Evolutionary conservation across 53 echinoderm and acorn worm genomes (phyloP), one percentile per base, ranked within the genome.

Genomic region (Holothuria leucospilota): DNA sequence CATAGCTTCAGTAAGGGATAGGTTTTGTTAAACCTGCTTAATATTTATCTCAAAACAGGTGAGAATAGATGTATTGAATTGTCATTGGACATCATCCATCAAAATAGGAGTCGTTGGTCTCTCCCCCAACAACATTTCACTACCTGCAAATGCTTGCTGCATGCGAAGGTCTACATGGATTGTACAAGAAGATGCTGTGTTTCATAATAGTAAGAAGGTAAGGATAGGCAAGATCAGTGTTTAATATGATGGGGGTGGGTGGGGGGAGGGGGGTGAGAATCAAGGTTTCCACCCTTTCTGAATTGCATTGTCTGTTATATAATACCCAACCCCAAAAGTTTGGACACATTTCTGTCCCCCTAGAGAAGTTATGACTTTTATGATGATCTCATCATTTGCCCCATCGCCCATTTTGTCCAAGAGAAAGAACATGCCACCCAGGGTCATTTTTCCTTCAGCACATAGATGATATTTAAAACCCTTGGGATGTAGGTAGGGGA

Each of bases 151-250:
- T 23, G 98, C 93, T 10, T 88, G 90, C 4, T 88, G 88, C 39
- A 92, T 98, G 77, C 95, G 95, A 86, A 95, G 91, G 61, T 92
- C 78, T 24, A 85, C 91, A 28, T 98, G 98, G 98, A 92, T 98
- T 58, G 77, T 98, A 1, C 95, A 93, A 63, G 94, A 93, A 24
- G 93, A 98, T 49, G 71, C 93, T 5, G 93, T 98, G 51, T 95
- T 95, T 79, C 98, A 98, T 62, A 98, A 98, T 59, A 77, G 88
- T 62, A 91, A 91, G 56, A 95, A 98, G 92, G 98, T 98, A 86
- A 64, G 78, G 34, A 56, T 15, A 56, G 18, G 18, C 18, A 49
- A 18, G 18, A 56, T 18, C 16, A 18, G 15, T 16, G 16, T 21
- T 25, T 6, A 29, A 67, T 10, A 25, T 67, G 5, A 25, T 15